Evolutionary conservation across 2,113 vertebrate genomes (phyloP), one percentile per base, ranked within the genome.

Genomic region (Lophius piscatorius): DNA sequence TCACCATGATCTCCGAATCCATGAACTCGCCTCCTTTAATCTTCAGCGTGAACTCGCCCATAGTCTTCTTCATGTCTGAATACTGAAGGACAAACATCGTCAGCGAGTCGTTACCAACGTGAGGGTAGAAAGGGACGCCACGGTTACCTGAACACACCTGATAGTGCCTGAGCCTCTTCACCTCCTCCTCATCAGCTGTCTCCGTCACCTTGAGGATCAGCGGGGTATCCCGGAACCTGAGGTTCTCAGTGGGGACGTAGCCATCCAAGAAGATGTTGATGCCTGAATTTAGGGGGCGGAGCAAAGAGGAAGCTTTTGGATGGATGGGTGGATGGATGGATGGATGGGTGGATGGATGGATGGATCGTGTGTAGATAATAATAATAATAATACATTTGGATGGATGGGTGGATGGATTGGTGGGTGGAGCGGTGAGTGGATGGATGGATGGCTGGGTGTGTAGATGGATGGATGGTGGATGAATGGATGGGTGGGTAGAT

Each of bases 181-280:
- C 92, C 58, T 99, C 97, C 88, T 99, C 97, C 80, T 99, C 97
- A 0, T 94, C 97, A 49, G 97, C 97, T 20, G 97, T 98, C 81
- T 99, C 97, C 0, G 97, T 96, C 47, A 99, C 97, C 82, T 99
- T 99, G 49, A 99, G 98, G 54, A 99, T 96, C 89, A 99, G 76
- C 0, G 97, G 98, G 0, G 94, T 91, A 78, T 98, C 97, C 7
- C 97, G 89, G 82, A 99, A 99, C 75, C 97, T 90, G 71, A 99
- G 90, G 61, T 99, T 99, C 91, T 99, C 97, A n/a, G 97, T 99
- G 51, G 97, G 97, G 81, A 99, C 97, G 18, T 98, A 99, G 35
- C 97, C 97, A 73, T 99, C 97, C 91, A 99, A 86, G 89, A 99
- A 99, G 86, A 99, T 99, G 83, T 99, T 98, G 90, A 98, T 99